Evolutionary conservation across 2,113 vertebrate species (phyloP), one percentile per base, ranked within the genome.

Genomic region (Prochilodus magdalenae): DNA sequence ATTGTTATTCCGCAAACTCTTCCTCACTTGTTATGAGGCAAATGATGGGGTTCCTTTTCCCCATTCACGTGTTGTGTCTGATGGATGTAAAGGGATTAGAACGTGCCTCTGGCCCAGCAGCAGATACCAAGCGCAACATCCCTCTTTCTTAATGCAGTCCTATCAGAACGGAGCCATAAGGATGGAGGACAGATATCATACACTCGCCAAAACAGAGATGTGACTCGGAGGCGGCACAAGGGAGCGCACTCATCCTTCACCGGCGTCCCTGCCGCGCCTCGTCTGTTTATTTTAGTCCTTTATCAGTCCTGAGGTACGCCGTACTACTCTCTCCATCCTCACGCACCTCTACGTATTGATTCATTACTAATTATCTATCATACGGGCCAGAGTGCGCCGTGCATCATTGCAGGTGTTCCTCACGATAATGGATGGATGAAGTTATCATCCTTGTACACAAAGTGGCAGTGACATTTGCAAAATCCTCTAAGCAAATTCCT

Each of bases 381-480:
- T 67, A 77, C 71, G 49, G 84, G 82, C 77, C 76, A 70, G 75
- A 90, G 91, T 90, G 90, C 86, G 91, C 91, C 73, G 84, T 93
- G 84, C 75, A 87, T 87, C 92, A 88, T 90, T 91, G 91, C 94
- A 95, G 94, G 92, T 96, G 92, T 94, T 95, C 87, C 88, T 76
- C 26, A 86, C 87, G 92, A 96, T 96, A 96, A 96, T 93, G 93
- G 93, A 95, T 89, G 91, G 91, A 95, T 94, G 94, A 93, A 93
- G 90, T 92, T 92, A 94, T 96, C 92, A 94, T 85, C 89, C 86
- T 90, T 86, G 90, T 90, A 88, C 89, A 92, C 86, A 86, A 91
- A 92, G 88, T 89, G 86, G 81, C 92, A 91, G 90, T 95, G 94
- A 95, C 93, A 95, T 95, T 96, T 96, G 90, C 91, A 88, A 94